Evolutionary conservation across 35 echinoderm and acorn worm genomes (phyloP), one percentile per base, ranked within the genome.

Genomic region (Strongylocentrotus purpuratus): DNA sequence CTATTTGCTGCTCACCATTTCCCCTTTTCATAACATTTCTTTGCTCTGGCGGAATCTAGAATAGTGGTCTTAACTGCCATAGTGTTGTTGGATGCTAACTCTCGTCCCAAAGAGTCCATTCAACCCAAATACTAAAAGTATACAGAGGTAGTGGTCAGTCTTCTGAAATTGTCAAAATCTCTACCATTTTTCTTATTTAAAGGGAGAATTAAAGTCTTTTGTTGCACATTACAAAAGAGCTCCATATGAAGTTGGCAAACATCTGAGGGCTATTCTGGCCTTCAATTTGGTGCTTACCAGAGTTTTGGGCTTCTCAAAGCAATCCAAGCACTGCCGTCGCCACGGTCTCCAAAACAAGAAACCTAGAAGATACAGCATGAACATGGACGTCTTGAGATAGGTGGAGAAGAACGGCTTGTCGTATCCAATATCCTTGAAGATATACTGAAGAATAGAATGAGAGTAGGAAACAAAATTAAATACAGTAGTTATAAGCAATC

Each of bases 331-430:
- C 94, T 98, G 97, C 17, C 94, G 91, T 95, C 96, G 95, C 98
- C 98, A 99, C 31, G 98, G 98, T 95, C 94, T 97, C 98, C 98
- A 99, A 78, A 99, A 99, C 11, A 99, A 50, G 60, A 99, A 99
- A 5, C 98, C 98, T 28, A 99, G 90, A 31, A 99, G 95, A 95
- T 99, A 99, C 28, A 99, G 95, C 98, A 99, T 99, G 59, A 99
- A 99, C 92, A 99, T 96, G 3, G 98, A 99, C 22, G 97, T 99
- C 91, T 99, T 97, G 33, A 99, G 86, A 94, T 99, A 99, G 11
- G 98, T 99, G 45, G 96, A 95, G 95, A 99, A 99, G 94, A 99
- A 99, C 47, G 98, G 98, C 95, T 98, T 99, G 96, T 97, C 90
- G 50, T 97, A 97, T 28, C 93, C 96, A 65, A 96, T 94, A 33